A percentile compares a stretch with the other conserved stretches of the same genome.
phyloP scores from a whole-genome alignment of 92 coral and sea anemone species.

The Actinostola sp. region DNA sequence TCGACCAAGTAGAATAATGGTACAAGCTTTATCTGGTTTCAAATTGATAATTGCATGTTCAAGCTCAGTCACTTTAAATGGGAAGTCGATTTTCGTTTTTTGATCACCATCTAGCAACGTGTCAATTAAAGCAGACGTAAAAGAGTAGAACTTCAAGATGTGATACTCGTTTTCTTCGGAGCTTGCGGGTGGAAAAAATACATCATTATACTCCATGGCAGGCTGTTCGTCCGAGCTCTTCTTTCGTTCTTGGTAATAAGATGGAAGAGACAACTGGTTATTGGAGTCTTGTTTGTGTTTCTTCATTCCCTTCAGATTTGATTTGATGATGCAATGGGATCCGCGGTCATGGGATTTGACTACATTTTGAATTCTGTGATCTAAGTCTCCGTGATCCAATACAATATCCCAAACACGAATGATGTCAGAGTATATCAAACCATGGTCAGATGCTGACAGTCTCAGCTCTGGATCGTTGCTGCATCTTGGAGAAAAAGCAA shows the following conservation, averaged over 20 bases:
- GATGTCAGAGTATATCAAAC: conserved; percentile 84
- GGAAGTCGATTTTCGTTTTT: conserved; percentile 71
- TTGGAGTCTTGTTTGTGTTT: conserved; percentile 1
- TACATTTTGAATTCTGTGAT: conserved; percentile 73
- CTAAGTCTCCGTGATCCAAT: conserved; percentile 73
- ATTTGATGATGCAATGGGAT: conserved; percentile 83
- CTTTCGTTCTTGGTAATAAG: conserved; percentile 28
- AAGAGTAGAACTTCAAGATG: conserved; percentile 90
- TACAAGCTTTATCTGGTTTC: conserved; percentile 63
- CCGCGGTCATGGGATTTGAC: conserved; percentile 91
- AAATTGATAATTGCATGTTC: conserved; percentile 94
- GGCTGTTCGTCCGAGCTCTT: not conserved
- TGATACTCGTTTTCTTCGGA: conserved; percentile 94
- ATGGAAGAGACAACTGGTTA: conserved; percentile 11
- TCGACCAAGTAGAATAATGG: conserved; percentile 90
- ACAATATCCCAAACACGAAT: conserved; percentile 97
- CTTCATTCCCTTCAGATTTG: conserved; percentile 72
- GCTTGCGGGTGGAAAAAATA: conserved; percentile 93
- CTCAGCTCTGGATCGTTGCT: conserved; percentile 75
- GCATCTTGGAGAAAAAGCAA: conserved; percentile 91
- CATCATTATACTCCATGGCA: conserved; percentile 24
- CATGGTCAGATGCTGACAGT: conserved; percentile 19
- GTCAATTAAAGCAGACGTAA: conserved; percentile 74
- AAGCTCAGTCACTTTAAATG: conserved; percentile 91
- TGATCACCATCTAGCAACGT: conserved; percentile 69